Evolutionary conservation across 1,140 invertebrate genomes (phyloP), one percentile per base, ranked within the genome.

Genomic region (Drosophila saltans): DNA sequence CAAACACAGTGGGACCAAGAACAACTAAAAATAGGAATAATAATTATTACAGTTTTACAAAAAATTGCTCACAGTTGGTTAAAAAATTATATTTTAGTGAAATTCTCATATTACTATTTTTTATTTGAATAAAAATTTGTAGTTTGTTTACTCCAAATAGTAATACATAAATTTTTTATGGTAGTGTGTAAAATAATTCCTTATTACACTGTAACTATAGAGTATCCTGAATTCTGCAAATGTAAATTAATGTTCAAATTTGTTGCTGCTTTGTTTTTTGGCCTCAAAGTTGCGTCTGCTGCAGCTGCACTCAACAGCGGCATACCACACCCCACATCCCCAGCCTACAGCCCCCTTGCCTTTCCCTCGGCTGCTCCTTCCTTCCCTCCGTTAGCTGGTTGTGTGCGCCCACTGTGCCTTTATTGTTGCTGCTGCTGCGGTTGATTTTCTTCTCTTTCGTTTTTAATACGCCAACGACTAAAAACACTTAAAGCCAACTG

Each of bases 401-500:
- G 48, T 69, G 70, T 59, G 71, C 82, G 82, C 82, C 82, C 82
- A 88, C 82, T 61, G 83, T 39, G 57, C 57, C 10, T 66, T 69
- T 82, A 68, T 67, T 79, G 78, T 78, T 75, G 62, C 60, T 60
- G 63, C 63, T 74, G 70, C 16, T 16, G 16, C 16, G 16, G 16
- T 16, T 16, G 16, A 16, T 16, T 41, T 76, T 48, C 70, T 75
- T 66, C 55, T 72, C 43, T 61, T 69, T 48, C 16, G 48, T 58
- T 63, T 80, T 72, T 69, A 41, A 56, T 72, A 74, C 73, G 73
- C 79, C 80, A 88, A 77, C 83, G 83, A 82, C 83, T 72, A 79
- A 69, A 70, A 69, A 77, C 81, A 73, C 77, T 78, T 78, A 77
- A 72, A 61, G 45, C 45, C 78, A 77, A 72, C 68, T 72, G 63